These are phyloP conservation scores for Melinopterus prodromus DNA, from an alignment of 2,888 invertebrate species.

Conservation along the genomic window DNA sequence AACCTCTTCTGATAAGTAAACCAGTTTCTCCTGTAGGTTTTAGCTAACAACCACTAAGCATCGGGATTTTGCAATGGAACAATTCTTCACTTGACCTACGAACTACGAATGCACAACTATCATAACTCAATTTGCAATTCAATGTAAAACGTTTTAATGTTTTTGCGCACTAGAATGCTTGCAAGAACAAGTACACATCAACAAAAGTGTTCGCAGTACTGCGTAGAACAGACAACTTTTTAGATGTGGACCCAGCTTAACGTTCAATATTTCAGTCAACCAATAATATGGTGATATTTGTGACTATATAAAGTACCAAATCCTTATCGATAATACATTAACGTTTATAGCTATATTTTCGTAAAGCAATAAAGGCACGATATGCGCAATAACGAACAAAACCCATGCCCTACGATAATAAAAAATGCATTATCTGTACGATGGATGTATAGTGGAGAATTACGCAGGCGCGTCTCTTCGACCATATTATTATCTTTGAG, in stretches of 20 bases:
- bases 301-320: background rate
- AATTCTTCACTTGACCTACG: too few species aligned
- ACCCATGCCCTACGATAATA: slow-evolving; percentile 34
- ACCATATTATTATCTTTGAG: background rate
- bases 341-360: background rate
- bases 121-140: too few species aligned
- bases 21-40: too few species aligned
- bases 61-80: too few species aligned
- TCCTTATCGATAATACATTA: background rate
- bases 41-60: too few species aligned
- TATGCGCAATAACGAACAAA: slow-evolving; percentile 13
- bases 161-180: too few species aligned
- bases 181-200: too few species aligned
- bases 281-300: background rate
- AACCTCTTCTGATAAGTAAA: too few species aligned
- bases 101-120: too few species aligned
- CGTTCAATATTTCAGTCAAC: background rate
- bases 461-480: background rate
- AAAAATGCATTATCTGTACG: slow-evolving; percentile 31
- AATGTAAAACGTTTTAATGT: too few species aligned
- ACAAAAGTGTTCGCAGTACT: too few species aligned
- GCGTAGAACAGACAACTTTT: background rate
- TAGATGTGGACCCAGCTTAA: background rate
- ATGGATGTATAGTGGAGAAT: background rate
- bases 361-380: slow-evolving; percentile 10